Evolutionary conservation across 2,113 vertebrate species (phyloP), one percentile per base, ranked within the genome.

Genomic region (Prionailurus bengalensis): DNA sequence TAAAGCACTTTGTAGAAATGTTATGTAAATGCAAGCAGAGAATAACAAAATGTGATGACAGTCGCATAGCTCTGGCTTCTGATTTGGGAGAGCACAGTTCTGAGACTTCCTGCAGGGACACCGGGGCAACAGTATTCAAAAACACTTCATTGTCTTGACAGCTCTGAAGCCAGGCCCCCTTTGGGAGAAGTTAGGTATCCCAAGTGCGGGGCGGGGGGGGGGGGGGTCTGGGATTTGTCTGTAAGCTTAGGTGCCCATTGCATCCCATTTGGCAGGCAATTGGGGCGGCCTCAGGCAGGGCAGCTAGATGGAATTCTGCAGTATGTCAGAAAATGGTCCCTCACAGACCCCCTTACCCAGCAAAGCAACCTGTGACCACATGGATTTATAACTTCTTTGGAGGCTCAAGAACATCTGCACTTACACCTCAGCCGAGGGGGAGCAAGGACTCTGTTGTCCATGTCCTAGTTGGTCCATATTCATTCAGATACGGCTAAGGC

Each of bases 1-100:
- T 95, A 96, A 98, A 96, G 92, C 97, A 73, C 96, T 98, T 82
- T 82, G 90, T 88, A 90, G 92, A 88, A 88, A 96, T 16, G 23
- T 86, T 90, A 96, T 97, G 94, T 81, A 97, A 96, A 98, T 96
- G 51, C 39, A 80, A 88, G 61, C 70, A 12, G 90, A 85, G 42
- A 79, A 68, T 73, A 96, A 88, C 15, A 89, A 76, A 68, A 91
- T 1, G 66, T n/a, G 65, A 82, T 73, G 91, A 89, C 92, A 90
- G 95, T n/a, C 2, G 1, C 7, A 0, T 33, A 3, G 25, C 66
- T 31, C 13, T 16, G 21, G 76, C 90, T 84, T 66, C 13, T 79
- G 92, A 81, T 42, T 27, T n/a, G 25, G 55, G 53, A 73, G 58
- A 68, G 25, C 1, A 0, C n/a, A 4, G 76, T 25, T 51, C 48